Evolutionary conservation across 2,888 invertebrate genomes (phyloP), one percentile per base, ranked within the genome.

Genomic region (Erebia ligea): DNA sequence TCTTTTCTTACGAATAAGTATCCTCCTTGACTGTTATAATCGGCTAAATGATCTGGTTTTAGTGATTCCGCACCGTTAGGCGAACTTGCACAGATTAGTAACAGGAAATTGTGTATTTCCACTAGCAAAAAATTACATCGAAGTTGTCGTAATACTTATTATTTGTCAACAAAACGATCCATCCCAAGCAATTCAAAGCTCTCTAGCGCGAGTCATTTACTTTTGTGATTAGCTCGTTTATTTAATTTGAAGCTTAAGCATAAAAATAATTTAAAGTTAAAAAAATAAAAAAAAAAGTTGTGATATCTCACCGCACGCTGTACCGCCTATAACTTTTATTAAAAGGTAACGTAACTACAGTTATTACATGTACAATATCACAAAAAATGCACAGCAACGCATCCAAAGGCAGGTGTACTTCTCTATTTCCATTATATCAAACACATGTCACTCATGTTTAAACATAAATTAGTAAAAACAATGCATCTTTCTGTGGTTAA

Each of bases 361-460:
- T 11, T 61, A 45, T 11, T 61, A 45, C 21, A 61, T 45, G 61
- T 13, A 10, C 1, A 17, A 19, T 21, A 48, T 17, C 17, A 42
- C 40, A 61, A 59, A 59, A 45, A 59, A 59, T 10, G 19, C 45
- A 21, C n/a, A 64, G 25, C 52, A 17, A 34, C 50, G n/a, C 50
- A 19, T 64, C 54, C 58, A 61, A 74, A 9, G 58, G 50, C 69
- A 64, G 58, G 69, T 69, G 58, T 13, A 64, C 50, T 68, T 61
- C 54, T 69, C 40, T 58, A 73, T 73, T 68, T 66, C 48, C 21
- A 61, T 61, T 67, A 62, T 67, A 68, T 62, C 19, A 50, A 59
- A 62, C 48, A 67, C 45, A 62, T 66, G 70, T 66, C 66, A 42
- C 45, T 56, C 40, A 48, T 57, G 48, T 63, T n/a, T 25, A 48